Percentiles rank a stretch among this genome's conserved stretches.
phyloP scores from a whole-genome alignment of 2,888 invertebrate species.

The Sericinus montela region DNA sequence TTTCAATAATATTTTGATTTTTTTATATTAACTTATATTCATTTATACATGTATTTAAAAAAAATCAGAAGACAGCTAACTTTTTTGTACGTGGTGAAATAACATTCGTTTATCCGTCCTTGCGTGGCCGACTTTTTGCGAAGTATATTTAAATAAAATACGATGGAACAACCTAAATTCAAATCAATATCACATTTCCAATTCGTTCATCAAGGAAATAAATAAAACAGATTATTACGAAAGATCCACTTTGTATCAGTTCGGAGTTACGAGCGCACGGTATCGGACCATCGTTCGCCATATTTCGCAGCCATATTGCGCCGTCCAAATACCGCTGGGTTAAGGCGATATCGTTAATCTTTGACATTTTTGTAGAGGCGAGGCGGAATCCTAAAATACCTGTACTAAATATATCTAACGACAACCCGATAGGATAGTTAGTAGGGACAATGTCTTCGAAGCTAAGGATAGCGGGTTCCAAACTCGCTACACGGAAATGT shows the following conservation, averaged over 20 bases:
- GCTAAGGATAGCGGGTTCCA: too few relatives aligned
- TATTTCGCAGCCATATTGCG: slow-evolving; percentile 29
- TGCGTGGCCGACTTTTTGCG: too few relatives aligned
- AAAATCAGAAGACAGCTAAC: too few relatives aligned
- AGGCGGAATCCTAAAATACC: slow-evolving; percentile 20
- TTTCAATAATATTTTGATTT: too few relatives aligned
- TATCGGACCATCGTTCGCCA: slow-evolving; percentile 32
- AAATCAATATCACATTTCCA: slow-evolving; percentile 18
- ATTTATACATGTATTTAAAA: too few relatives aligned
- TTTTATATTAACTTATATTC: too few relatives aligned
- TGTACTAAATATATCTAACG: slow-evolving; percentile 16
- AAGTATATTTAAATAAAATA: background rate
- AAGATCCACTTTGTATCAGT: slow-evolving; percentile 21
- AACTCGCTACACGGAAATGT: too few relatives aligned
- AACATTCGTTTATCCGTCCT: too few relatives aligned
- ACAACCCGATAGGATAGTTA: too few relatives aligned
- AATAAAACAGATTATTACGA: slow-evolving; percentile 12
- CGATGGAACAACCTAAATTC: background rate
- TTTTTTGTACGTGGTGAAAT: too few relatives aligned
- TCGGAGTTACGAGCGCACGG: slow-evolving; percentile 27
- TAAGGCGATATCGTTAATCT: slow-evolving; percentile 33
- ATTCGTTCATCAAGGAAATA: slow-evolving; percentile 8
- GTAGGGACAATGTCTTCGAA: background rate
- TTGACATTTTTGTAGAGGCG: slow-evolving; percentile 33
- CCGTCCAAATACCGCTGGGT: slow-evolving; percentile 24